Percentiles rank a stretch among this genome's conserved stretches.
phyloP scores from a whole-genome alignment of 1,140 invertebrate species.

The Pomacea maculata region DNA sequence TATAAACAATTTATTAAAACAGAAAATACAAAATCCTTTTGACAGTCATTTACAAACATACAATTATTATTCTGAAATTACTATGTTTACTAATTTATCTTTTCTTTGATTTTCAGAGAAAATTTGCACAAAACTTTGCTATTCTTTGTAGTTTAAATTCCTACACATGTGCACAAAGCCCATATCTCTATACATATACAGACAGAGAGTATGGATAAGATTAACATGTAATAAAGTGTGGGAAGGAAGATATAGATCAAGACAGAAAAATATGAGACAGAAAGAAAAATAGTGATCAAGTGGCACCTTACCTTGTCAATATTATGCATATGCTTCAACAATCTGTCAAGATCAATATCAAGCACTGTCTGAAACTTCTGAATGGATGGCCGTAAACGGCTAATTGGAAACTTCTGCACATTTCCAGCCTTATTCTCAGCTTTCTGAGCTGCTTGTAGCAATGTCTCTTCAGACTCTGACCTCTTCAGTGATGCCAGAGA shows the following conservation, averaged over 20 bases:
- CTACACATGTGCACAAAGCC: too few relatives aligned
- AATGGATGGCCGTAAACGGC: conserved; percentile 45
- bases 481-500: conserved; percentile 2
- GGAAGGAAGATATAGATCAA: not conserved
- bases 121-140: not conserved
- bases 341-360: conserved; percentile 51
- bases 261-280: not conserved
- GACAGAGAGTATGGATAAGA: too few relatives aligned
- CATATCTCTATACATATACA: too few relatives aligned
- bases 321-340: conserved; percentile 51
- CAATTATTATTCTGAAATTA: not conserved
- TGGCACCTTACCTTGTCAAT: conserved; percentile 45
- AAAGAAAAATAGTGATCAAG: not conserved
- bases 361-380: conserved; percentile 56
- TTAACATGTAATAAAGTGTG: not conserved
- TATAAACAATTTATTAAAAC: conserved; percentile 1
- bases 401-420: conserved; percentile 50
- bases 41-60: not conserved
- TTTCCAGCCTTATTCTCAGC: not conserved
- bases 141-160: not conserved
- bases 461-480: conserved; percentile 14
- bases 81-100: too few relatives aligned
- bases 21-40: not conserved
- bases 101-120: too few relatives aligned
- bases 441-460: conserved; percentile 3